Evolutionary conservation across 2,888 invertebrate genomes (phyloP), one percentile per base, ranked within the genome.

Genomic region (Drosophila ochracea): DNA sequence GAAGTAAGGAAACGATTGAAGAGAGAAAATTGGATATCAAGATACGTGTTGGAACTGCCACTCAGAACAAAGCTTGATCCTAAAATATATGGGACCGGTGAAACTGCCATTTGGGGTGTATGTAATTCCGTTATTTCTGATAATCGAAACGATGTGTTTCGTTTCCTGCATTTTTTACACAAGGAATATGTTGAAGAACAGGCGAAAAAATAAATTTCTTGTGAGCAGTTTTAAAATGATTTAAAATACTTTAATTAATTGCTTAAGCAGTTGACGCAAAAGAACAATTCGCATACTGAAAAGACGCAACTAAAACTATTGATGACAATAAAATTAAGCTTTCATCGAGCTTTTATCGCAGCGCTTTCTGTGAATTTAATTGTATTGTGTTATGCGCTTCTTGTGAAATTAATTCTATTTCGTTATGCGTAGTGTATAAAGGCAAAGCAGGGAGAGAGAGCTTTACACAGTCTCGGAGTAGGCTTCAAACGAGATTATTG

Each of bases 1-100:
- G 1, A 25, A 6, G 21, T 72, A 0, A 47, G 19, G 21, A 66
- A 58, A 10, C 57, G 49, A 21, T 37, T 72, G 25, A 61, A 49
- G 31, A 28, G 33, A 1, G 73, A 73, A n/a, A 73, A 72, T 7
- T 73, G 72, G 73, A 66, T 59, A 37, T 54, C 66, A 19, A 28
- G 53, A 16, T 54, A 54, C 35, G 35, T 9, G 35, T 35, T 54
- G 3, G 30, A 37, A n/a, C 21, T 19, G 7, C 59, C 58, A 1
- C 39, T 28, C 6, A 39, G 39, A 39, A 28, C 37, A 3, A 28
- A 55, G 19, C 11, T 55, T 19, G 19, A 16, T 21, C 21, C 21
- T 35, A 11, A 7, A n/a, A 25, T 10, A 6, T 35, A 25, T 35
- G n/a, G n/a, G 5, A 13, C 2, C 33, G 50, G 28, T 19, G 30